Percentiles rank a stretch among this genome's conserved stretches.
Evolutionary conservation across 1,140 invertebrate genomes (phyloP).

Genomic region (Drosophila aff.): DNA sequence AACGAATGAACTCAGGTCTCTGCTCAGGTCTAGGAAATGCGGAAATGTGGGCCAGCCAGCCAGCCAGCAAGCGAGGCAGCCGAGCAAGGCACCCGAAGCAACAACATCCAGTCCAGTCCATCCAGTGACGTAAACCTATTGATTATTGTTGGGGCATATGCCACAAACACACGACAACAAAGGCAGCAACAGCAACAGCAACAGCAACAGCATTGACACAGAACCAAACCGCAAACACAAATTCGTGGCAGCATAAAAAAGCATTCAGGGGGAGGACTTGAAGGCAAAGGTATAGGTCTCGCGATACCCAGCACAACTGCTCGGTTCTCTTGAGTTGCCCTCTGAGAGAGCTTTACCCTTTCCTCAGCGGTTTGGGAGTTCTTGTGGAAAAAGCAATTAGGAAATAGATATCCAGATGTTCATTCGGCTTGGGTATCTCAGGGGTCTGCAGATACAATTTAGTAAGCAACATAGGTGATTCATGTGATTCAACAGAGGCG

Average conservation of each 20-base stretch:
- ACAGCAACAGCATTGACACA: slow-evolving; percentile 46
- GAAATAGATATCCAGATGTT: no score
- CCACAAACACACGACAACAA: slow-evolving; percentile 31
- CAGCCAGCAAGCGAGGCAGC: slow-evolving; percentile 8
- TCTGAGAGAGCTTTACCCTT: no score
- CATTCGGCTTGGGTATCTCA: no score
- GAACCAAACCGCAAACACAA: slow-evolving; percentile 56
- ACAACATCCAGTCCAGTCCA: slow-evolving; percentile 18
- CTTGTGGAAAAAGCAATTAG: no score
- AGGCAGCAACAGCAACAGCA: slow-evolving; percentile 37
- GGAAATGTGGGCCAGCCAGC: slow-evolving; percentile 47
- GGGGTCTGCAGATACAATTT: neutral
- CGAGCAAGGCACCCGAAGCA: slow-evolving; percentile 13
- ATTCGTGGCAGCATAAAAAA: slow-evolving; percentile 51
- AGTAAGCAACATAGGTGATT: neutral
- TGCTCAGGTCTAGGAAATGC: slow-evolving; percentile 25
- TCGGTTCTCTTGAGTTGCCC: no score
- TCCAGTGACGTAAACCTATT: slow-evolving; percentile 79
- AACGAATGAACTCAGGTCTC: slow-evolving; percentile 12
- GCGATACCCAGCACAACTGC: neutral
- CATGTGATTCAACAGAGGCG: neutral
- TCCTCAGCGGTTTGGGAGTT: no score
- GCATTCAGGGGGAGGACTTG: neutral
- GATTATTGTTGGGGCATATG: slow-evolving; percentile 72
- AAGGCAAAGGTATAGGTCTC: neutral